Percentiles rank a stretch among this genome's conserved stretches.
Conservation (phyloP, 2,113 vertebrate genomes). For the Oryzias woworae region DNA sequence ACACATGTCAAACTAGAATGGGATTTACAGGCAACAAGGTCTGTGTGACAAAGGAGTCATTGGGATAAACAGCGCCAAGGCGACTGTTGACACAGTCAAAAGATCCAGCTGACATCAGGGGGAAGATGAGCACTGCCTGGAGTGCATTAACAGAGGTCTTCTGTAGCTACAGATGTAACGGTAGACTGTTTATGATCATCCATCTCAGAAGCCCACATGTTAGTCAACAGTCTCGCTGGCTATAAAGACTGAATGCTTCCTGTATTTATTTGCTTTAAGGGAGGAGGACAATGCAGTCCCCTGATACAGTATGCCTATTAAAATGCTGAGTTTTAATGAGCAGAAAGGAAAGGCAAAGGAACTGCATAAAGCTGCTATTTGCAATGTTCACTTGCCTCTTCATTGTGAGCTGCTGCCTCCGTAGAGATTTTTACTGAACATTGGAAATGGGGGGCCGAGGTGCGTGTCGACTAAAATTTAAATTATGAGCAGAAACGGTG, state of each 20-base stretch:
- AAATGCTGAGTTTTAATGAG: constrained; percentile 33
- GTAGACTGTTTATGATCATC: constrained; percentile 42
- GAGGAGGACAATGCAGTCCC: neutral
- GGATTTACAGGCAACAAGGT: neutral
- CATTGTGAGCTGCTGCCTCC: constrained; percentile 9
- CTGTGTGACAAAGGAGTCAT: constrained; percentile 1
- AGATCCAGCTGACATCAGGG: constrained; percentile 54
- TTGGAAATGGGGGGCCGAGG: constrained; percentile 2
- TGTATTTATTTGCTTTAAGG: constrained; percentile 24
- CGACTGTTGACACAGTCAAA: constrained; percentile 16
- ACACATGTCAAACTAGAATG: neutral
- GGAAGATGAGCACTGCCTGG: constrained; percentile 40
- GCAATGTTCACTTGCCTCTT: constrained; percentile 26
- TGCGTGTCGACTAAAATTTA: constrained; percentile 7
- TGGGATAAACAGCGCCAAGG: constrained; percentile 10
- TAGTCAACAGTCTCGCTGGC: constrained; percentile 26
- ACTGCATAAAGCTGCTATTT: constrained; percentile 22
- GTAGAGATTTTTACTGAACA: constrained; percentile 20
- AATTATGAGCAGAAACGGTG: neutral
- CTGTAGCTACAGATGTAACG: constrained; percentile 49
- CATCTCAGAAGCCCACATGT: constrained; percentile 35
- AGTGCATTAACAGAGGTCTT: constrained; percentile 46
- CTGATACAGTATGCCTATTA: constrained; percentile 16
- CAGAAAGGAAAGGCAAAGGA: constrained; percentile 16
- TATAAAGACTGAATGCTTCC: constrained; percentile 25